Evolutionary conservation across 2,113 vertebrate genomes (phyloP), one percentile per base, ranked within the genome.

Genomic region (Muntiacus muntjak): DNA sequence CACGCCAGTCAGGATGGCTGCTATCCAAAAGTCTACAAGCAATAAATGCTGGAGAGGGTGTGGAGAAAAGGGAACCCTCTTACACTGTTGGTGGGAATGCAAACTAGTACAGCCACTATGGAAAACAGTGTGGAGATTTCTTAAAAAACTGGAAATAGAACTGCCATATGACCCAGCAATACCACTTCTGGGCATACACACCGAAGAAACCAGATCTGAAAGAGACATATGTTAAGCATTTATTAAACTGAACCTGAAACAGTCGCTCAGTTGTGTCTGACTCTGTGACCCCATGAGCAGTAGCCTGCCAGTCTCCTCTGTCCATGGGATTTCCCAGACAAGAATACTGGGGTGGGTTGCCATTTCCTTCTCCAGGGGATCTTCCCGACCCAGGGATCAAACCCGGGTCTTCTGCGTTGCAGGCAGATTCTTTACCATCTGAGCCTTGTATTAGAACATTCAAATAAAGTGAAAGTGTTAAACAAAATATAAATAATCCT

Each of bases 391-490:
- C 62, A 64, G 30, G 62, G 30, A 64, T 64, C 62, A 64, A 64
- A 64, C 30, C 30, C 1, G 1, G 62, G 60, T 67, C 33, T 67
- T 67, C 16, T 9, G 62, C 62, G 9, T n/a, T n/a, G 4, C 62
- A 19, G 7, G 15, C 16, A 67, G 62, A n/a, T 67, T n/a, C 7
- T 67, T 67, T 67, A 67, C 62, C 16, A 0, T 67, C 33, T n/a
- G 62, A 67, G 62, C 62, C 33, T 67, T 78, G 13, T 7, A 64
- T 83, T 57, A 76, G 17, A 97, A 94, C 3, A 50, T 86, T 89
- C 84, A 94, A 91, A 83, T 95, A 91, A 92, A 96, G 16, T 85
- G 81, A 93, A 94, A 87, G 54, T 36, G 36, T 2, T 40, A 87
- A 76, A 74, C 36, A 94, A 78, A 78, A 47, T 64, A 55, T 28